Evolutionary conservation across 2,797 vertebrate genomes (phyloP).

Genomic region (Cirrhinus molitorella): DNA sequence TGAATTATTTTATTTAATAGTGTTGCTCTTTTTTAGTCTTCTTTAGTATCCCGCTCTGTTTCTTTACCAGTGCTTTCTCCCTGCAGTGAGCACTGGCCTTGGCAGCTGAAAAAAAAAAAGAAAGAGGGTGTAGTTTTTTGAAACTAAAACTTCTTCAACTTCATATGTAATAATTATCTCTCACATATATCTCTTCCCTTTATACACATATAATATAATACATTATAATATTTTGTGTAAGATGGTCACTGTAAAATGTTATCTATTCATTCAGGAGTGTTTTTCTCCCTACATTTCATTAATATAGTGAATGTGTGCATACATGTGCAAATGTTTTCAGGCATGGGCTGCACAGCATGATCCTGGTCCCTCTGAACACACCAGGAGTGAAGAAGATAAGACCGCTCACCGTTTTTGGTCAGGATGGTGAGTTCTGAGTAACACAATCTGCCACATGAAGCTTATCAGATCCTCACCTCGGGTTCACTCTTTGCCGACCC

Average conservation of each 20-base stretch:
- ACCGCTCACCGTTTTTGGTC: conserved; percentile 90
- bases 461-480: conserved; percentile 16
- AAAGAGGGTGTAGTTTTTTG: neutral
- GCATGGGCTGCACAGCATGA: conserved; percentile 89
- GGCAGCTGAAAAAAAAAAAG: neutral
- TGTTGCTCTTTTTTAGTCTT: neutral
- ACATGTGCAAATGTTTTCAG: conserved; percentile 71
- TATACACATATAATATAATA: neutral
- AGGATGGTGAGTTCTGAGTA: conserved; percentile 80
- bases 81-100: conserved; percentile 10
- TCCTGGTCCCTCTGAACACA: conserved; percentile 89
- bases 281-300: neutral
- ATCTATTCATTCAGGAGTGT: neutral
- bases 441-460: conserved; percentile 12
- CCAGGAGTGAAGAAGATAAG: conserved; percentile 85
- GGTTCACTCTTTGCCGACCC: neutral
- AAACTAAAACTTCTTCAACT: neutral
- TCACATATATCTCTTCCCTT: neutral
- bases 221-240: neutral
- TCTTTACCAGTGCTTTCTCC: neutral
- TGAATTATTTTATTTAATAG: neutral
- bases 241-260: neutral
- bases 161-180: neutral
- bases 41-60: neutral
- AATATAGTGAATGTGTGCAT: neutral